A percentile compares a stretch with the other conserved stretches of the same genome.
Evolutionary conservation across 2,888 invertebrate species (phyloP).

Genomic region (Latheticus oryzae): DNA sequence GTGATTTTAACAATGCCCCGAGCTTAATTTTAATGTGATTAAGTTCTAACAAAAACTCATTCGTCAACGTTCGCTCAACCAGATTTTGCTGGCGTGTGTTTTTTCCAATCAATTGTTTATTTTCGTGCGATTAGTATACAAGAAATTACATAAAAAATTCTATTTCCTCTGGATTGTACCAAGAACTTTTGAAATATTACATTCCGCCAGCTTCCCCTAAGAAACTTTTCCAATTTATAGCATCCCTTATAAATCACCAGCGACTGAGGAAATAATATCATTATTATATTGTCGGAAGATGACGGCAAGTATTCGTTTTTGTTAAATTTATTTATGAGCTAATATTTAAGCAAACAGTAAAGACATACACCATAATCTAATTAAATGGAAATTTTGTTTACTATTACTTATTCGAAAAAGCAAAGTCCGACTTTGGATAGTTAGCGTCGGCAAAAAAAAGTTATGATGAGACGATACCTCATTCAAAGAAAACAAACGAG

Average conservation of each 20-base stretch:
- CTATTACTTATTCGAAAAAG: not conserved
- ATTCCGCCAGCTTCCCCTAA: slow-evolving; percentile 18
- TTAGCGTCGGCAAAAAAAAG: slow-evolving; percentile 45
- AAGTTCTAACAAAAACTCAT: slow-evolving; percentile 47
- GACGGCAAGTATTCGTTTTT: slow-evolving; percentile 60
- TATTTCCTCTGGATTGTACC: slow-evolving; percentile 11
- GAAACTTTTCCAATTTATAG: slow-evolving; percentile 59
- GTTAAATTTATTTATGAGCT: slow-evolving; percentile 63
- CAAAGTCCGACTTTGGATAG: slow-evolving; percentile 3
- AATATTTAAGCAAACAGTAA: slow-evolving; percentile 61
- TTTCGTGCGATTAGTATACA: no score
- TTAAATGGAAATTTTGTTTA: slow-evolving; percentile 5
- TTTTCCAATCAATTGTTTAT: not conserved
- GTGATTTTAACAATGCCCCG: slow-evolving; percentile 48
- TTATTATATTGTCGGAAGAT: slow-evolving; percentile 61
- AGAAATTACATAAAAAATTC: slow-evolving; percentile 14
- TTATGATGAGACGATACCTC: slow-evolving; percentile 10
- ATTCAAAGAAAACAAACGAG: slow-evolving; percentile 14
- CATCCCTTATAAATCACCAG: slow-evolving; percentile 60
- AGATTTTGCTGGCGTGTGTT: not conserved
- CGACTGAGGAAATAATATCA: slow-evolving; percentile 62
- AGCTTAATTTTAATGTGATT: slow-evolving; percentile 49
- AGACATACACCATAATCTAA: slow-evolving; percentile 41
- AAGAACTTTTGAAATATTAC: slow-evolving; percentile 35
- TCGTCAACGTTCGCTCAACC: slow-evolving; percentile 45